Evolutionary conservation across 2,888 invertebrate genomes (phyloP).

Genomic region (Ectemnius cavifrons): DNA sequence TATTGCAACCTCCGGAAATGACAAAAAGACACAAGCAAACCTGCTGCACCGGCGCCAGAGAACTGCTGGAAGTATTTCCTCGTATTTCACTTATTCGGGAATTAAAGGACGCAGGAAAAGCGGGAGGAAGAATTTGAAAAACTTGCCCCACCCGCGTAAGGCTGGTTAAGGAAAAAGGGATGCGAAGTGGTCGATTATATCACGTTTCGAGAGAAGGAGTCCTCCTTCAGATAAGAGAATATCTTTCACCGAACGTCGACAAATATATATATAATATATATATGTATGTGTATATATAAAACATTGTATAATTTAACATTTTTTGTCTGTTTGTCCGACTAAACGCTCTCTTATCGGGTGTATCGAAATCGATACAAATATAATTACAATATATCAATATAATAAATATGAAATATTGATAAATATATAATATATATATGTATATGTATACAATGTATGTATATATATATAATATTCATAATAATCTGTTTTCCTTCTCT

Average conservation of each 20-base stretch:
- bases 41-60: too few species aligned
- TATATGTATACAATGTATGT: conserved; percentile 38
- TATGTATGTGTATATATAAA: conserved; percentile 46
- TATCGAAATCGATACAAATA: conserved; percentile 58
- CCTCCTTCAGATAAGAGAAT: conserved; percentile 39
- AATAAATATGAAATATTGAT: conserved; percentile 64
- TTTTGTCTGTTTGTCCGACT: conserved; percentile 26
- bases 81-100: too few species aligned
- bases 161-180: too few species aligned
- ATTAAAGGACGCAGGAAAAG: too few species aligned
- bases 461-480: conserved; percentile 46
- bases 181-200: too few species aligned
- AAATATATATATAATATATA: conserved; percentile 39
- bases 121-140: too few species aligned
- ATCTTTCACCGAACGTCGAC: conserved; percentile 23
- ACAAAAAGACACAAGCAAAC: too few species aligned
- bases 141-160: too few species aligned
- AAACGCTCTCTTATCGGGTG: conserved; percentile 51
- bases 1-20: too few species aligned
- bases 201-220: too few species aligned
- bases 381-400: conserved; percentile 65
- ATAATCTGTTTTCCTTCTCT: conserved; percentile 24
- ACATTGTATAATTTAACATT: conserved; percentile 57
- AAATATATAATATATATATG: conserved; percentile 47
- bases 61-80: too few species aligned